These are phyloP conservation scores for Platycnemis pennipes DNA, from an alignment of 2,888 invertebrate species.

Conservation along the genomic window DNA sequence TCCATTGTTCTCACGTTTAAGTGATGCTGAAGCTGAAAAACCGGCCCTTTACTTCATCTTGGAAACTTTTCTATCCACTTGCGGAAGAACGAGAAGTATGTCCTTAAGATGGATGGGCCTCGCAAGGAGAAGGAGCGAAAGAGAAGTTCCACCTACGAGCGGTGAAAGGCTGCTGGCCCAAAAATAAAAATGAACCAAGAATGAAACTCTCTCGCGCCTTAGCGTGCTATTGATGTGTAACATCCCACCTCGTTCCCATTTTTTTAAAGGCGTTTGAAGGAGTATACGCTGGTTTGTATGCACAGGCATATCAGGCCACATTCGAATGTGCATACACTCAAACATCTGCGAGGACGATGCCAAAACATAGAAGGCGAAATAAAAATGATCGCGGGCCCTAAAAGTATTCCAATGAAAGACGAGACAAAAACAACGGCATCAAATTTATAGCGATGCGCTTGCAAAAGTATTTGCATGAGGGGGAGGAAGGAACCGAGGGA, in stretches of 20 bases:
- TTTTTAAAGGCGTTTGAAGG: background rate
- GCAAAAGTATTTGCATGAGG: background rate
- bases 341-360: background rate
- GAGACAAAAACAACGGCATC: too few species aligned
- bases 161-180: background rate
- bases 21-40: too few species aligned
- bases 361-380: background rate
- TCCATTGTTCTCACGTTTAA: too few species aligned
- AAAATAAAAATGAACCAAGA: background rate
- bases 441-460: too few species aligned
- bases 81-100: background rate
- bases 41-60: background rate
- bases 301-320: too few species aligned
- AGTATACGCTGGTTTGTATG: too few species aligned
- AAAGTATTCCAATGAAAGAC: too few species aligned
- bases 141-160: background rate
- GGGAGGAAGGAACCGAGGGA: background rate
- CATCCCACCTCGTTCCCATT: background rate
- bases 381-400: too few species aligned
- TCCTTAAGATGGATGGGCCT: background rate
- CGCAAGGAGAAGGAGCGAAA: background rate
- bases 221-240: background rate
- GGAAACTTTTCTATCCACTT: background rate
- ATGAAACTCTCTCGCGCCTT: background rate
- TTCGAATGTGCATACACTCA: background rate